Evolutionary conservation across 1,140 invertebrate genomes (phyloP).

Genomic region (Brachionus rubens): DNA sequence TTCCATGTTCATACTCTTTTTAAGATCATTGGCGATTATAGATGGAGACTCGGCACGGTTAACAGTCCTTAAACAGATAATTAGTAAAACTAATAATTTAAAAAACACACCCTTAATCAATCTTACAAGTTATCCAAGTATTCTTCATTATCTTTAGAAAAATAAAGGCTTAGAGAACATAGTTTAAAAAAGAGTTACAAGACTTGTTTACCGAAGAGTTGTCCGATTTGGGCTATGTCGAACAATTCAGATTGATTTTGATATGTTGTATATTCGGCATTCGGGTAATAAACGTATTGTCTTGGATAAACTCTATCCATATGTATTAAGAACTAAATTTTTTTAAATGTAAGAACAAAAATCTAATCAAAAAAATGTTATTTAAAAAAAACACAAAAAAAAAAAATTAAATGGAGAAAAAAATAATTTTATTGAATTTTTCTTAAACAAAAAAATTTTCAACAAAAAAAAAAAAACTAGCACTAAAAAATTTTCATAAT

Average conservation of each 20-base stretch:
- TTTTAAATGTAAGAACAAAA: too few species aligned
- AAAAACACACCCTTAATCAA: not conserved
- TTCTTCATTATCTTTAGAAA: not conserved
- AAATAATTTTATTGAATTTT: not conserved
- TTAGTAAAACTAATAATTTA: not conserved
- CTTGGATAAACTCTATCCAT: conserved; percentile 1
- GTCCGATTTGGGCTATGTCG: not conserved
- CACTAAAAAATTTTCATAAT: conserved; percentile 1
- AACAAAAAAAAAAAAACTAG: not conserved
- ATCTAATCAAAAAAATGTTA: too few species aligned
- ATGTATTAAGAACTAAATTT: too few species aligned
- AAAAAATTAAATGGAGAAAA: too few species aligned
- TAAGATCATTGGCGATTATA: conserved; percentile 3
- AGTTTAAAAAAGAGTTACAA: too few species aligned
- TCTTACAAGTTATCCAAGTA: not conserved
- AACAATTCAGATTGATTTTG: not conserved
- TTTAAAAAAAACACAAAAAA: too few species aligned
- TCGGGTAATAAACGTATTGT: not conserved
- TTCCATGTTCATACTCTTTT: conserved; percentile 2
- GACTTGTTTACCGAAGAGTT: too few species aligned
- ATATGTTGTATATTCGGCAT: not conserved
- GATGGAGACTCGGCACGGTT: not conserved
- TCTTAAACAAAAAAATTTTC: not conserved
- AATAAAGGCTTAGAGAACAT: too few species aligned
- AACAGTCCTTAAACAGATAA: not conserved